These are phyloP conservation scores for Busseola fusca DNA, from an alignment of 2,888 invertebrate species.

Conservation along the genomic window DNA sequence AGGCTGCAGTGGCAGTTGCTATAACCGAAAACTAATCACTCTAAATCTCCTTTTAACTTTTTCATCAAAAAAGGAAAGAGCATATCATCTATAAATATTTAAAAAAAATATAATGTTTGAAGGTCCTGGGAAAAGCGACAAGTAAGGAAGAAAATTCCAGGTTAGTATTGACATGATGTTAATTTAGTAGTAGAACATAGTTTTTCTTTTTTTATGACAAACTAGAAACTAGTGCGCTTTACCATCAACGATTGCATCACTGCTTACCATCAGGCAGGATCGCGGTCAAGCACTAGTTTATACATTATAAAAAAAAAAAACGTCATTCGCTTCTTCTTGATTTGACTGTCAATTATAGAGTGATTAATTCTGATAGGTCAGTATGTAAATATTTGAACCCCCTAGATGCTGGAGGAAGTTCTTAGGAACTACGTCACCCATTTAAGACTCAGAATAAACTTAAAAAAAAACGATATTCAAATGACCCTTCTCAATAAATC, in stretches of 20 bases:
- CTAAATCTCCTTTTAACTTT: not conserved
- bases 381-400: not conserved
- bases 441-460: not conserved
- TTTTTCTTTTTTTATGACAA: not conserved
- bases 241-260: no score
- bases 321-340: not conserved
- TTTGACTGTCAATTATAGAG: not conserved
- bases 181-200: not conserved
- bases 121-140: constrained; percentile 83
- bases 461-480: not conserved
- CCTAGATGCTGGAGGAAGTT: not conserved
- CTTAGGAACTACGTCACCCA: not conserved
- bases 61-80: not conserved
- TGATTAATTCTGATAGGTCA: not conserved
- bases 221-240: no score
- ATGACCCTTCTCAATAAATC: not conserved
- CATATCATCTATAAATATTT: not conserved
- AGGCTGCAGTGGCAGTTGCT: no score
- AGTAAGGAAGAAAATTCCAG: constrained; percentile 61
- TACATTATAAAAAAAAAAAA: no score
- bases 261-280: no score
- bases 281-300: no score
- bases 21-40: not conserved
- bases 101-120: constrained; percentile 40
- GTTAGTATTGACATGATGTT: constrained; percentile 15